Evolutionary conservation across 2,888 invertebrate genomes (phyloP).

Genomic region (Antheraea assamensis): DNA sequence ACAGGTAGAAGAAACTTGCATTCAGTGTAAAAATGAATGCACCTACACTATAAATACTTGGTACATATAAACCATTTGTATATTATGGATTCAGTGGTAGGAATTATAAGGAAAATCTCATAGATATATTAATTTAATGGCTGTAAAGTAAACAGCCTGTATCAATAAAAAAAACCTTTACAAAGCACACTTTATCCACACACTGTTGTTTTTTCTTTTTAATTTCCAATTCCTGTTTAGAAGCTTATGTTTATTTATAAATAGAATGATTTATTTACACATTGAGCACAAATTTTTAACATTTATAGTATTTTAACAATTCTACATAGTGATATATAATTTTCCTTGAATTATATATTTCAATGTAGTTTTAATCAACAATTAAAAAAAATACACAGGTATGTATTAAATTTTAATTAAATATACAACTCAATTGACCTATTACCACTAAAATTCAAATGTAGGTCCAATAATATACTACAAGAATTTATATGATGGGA

Average conservation of each 20-base stretch:
- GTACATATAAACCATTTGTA: not conserved
- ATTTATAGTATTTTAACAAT: not conserved
- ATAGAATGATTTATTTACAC: not conserved
- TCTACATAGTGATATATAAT: not conserved
- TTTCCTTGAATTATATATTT: not conserved
- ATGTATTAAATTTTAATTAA: not conserved
- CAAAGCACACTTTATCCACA: not conserved
- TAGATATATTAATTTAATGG: not conserved
- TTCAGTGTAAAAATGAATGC: not conserved
- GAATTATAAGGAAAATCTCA: constrained; percentile 12
- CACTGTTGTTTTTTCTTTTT: not conserved
- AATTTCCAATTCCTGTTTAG: not conserved
- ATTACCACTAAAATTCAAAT: not conserved
- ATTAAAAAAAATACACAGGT: not conserved
- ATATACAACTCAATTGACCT: not conserved
- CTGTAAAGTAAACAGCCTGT: not conserved
- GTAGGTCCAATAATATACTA: not conserved
- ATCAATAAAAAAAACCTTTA: not conserved
- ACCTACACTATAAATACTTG: not conserved
- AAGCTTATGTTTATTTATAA: not conserved
- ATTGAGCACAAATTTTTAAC: not conserved
- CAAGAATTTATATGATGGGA: constrained; percentile 4
- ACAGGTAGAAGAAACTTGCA: not conserved
- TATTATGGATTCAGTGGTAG: not conserved
- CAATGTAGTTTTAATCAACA: not conserved